Percentiles rank a stretch among this genome's conserved stretches.
Evolutionary conservation across 2,113 vertebrate genomes (phyloP).

Genomic region (Microcebus murinus): DNA sequence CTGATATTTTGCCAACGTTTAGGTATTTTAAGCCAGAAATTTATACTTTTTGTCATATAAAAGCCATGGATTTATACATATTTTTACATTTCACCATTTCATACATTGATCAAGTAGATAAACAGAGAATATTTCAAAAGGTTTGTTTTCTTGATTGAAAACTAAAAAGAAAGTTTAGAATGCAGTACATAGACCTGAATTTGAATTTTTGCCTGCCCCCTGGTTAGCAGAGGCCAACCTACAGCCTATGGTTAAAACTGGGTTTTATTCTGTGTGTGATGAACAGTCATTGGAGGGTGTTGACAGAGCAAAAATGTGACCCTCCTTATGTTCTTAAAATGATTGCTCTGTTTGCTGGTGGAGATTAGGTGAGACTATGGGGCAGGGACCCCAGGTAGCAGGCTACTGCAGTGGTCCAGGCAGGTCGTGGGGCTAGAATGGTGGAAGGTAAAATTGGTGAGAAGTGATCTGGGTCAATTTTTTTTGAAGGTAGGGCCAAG

Average conservation of each 20-base stretch:
- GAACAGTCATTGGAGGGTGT: background rate
- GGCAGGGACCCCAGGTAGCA: background rate
- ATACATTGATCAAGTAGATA: background rate
- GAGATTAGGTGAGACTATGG: background rate
- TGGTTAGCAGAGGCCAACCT: background rate
- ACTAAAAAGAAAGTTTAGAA: background rate
- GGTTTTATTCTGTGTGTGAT: background rate
- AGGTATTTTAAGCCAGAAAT: background rate
- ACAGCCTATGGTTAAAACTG: background rate
- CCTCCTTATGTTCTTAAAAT: background rate
- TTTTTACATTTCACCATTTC: background rate
- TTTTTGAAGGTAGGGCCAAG: background rate
- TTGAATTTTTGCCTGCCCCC: background rate
- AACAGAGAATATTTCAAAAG: background rate
- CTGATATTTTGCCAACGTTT: background rate
- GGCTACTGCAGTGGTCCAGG: background rate
- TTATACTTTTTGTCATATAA: background rate
- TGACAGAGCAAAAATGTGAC: background rate
- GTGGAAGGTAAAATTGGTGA: background rate
- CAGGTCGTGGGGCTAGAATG: background rate
- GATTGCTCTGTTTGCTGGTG: background rate
- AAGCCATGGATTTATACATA: background rate
- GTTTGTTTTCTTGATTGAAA: conserved; percentile 16
- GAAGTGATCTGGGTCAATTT: background rate
- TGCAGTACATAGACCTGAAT: background rate